Percentiles rank a stretch among this genome's conserved stretches.
These are phyloP conservation scores for Chrysolina americana DNA, from an alignment of 2,888 invertebrate species.

Conservation along the genomic window DNA sequence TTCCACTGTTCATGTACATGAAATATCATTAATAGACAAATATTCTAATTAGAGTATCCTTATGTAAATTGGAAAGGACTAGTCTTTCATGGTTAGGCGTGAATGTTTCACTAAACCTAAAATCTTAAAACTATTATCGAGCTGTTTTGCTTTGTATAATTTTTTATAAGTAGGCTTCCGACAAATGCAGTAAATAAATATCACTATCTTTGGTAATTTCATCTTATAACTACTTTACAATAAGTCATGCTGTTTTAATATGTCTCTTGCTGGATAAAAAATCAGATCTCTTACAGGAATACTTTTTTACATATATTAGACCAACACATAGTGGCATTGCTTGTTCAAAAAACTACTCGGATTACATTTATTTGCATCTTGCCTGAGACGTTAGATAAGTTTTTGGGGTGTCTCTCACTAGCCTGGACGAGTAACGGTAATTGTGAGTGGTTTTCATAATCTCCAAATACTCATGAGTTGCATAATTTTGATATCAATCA, in stretches of 20 bases:
- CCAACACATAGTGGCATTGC: not conserved
- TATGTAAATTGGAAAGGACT: slow-evolving; percentile 20
- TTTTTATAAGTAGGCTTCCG: slow-evolving; percentile 22
- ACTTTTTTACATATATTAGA: slow-evolving; percentile 34
- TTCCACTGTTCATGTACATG: slow-evolving; percentile 15
- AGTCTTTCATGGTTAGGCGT: slow-evolving; percentile 22
- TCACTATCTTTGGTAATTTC: slow-evolving; percentile 69
- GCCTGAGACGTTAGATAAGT: not conserved
- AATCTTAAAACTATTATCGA: slow-evolving; percentile 20
- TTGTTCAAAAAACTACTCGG: not conserved
- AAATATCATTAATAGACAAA: slow-evolving; percentile 22
- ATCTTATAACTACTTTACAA: slow-evolving; percentile 60
- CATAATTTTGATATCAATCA: not conserved
- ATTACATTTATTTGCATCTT: not conserved
- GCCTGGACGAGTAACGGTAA: not conserved
- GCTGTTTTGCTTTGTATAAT: not conserved
- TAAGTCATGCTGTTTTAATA: slow-evolving; percentile 55
- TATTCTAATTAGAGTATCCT: slow-evolving; percentile 23
- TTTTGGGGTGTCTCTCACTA: not conserved
- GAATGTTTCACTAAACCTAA: slow-evolving; percentile 19
- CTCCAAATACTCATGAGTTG: not conserved
- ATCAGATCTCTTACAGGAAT: slow-evolving; percentile 58
- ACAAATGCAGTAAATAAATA: slow-evolving; percentile 53
- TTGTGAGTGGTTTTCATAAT: not conserved
- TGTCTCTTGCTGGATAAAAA: slow-evolving; percentile 43